phyloP scores from a whole-genome alignment of 1,140 invertebrate genomes.

The Harpegnathos saltator region DNA sequence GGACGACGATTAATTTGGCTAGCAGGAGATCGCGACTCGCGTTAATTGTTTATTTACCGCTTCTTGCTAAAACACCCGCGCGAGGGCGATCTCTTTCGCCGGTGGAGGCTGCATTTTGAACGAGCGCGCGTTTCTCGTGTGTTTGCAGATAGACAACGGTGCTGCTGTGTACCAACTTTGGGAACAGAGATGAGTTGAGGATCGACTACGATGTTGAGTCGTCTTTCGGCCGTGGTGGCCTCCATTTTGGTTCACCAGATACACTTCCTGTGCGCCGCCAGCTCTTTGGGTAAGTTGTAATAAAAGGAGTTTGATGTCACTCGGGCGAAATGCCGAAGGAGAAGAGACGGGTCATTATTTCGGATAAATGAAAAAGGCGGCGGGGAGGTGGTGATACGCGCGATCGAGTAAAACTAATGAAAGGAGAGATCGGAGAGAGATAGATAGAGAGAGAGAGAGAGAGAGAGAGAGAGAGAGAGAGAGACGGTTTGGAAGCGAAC shows the following conservation, averaged over 20 bases:
- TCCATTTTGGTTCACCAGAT: constrained; percentile 81
- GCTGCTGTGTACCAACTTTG: constrained; percentile 61
- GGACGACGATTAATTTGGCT: background rate
- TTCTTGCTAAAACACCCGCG: background rate
- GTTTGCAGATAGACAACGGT: constrained; percentile 43
- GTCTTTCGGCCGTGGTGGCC: constrained; percentile 83
- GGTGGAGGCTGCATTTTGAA: background rate
- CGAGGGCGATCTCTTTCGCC: background rate
- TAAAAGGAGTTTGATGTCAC: background rate
- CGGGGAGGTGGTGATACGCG: too few species aligned
- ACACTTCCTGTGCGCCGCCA: constrained; percentile 68
- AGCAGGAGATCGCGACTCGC: background rate
- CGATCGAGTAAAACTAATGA: constrained; percentile 4
- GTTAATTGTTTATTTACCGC: constrained; percentile 23
- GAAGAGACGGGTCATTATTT: background rate
- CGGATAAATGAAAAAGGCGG: too few species aligned
- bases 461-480: too few species aligned
- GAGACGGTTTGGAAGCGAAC: background rate
- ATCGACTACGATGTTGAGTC: constrained; percentile 82
- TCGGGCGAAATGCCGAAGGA: background rate
- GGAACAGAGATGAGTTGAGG: constrained; percentile 83
- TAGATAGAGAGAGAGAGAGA: too few species aligned
- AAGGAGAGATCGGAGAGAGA: background rate
- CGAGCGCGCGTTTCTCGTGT: constrained; percentile 6
- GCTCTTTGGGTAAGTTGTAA: constrained; percentile 68